phyloP scores from a whole-genome alignment of 1,140 invertebrate genomes.

The Heterodera schachtii region DNA sequence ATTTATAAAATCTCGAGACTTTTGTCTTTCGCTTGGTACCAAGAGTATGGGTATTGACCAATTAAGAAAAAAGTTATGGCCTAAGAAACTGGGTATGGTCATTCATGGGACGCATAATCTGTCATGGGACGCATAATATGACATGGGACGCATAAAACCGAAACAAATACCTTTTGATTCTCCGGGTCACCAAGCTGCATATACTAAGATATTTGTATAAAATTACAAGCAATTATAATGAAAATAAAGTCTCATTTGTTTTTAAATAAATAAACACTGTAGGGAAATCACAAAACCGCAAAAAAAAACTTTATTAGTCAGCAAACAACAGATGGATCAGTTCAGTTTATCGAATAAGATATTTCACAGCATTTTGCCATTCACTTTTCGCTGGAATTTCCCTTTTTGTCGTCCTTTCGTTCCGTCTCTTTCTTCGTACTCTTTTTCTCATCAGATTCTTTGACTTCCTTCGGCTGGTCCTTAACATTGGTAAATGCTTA shows the following conservation, averaged over 20 bases:
- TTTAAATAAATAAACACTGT: no score
- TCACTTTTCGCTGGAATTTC: no score
- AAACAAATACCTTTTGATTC: background rate
- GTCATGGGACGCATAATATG: no score
- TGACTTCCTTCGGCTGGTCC: background rate
- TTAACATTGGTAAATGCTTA: background rate
- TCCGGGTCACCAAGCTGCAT: background rate
- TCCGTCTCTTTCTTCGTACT: background rate
- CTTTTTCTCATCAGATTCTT: background rate
- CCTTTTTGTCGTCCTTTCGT: background rate
- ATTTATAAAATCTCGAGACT: no score
- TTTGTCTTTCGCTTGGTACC: no score
- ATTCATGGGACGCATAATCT: background rate
- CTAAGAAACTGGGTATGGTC: no score
- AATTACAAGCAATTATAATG: no score
- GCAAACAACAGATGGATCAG: no score
- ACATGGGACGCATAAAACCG: background rate
- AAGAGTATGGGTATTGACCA: no score
- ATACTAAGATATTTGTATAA: background rate
- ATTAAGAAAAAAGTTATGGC: no score
- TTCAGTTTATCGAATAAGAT: background rate
- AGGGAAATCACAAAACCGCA: background rate
- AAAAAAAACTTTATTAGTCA: background rate
- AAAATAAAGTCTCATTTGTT: no score
- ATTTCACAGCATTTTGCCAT: background rate